Conservation (phyloP, 1,140 invertebrate species). For the Rhopalosiphum padi region DNA sequence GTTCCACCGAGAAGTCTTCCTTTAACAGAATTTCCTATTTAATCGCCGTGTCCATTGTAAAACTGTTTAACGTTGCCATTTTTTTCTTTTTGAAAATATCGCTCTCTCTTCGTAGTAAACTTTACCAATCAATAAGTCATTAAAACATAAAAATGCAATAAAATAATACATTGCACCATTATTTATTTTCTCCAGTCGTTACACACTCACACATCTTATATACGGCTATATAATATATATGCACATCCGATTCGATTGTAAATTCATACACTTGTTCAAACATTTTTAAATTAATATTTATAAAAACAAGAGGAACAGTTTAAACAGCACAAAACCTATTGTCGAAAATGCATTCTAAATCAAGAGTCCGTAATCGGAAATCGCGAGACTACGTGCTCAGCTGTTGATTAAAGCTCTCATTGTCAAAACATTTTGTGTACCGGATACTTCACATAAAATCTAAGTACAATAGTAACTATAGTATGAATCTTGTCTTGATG, state of each 20-base stretch:
- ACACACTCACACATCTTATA: background rate
- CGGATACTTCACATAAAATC: slow-evolving; percentile 32
- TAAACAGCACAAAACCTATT: background rate
- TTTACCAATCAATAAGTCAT: background rate
- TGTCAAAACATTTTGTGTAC: slow-evolving; percentile 37
- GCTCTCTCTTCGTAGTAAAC: background rate
- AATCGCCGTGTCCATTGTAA: slow-evolving; percentile 48
- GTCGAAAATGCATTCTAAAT: slow-evolving; percentile 4
- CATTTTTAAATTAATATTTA: background rate
- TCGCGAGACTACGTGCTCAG: slow-evolving; percentile 34
- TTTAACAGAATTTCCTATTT: slow-evolving; percentile 50
- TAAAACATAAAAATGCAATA: background rate
- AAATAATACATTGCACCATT: background rate
- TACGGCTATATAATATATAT: background rate
- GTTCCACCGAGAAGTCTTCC: slow-evolving; percentile 56
- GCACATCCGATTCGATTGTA: background rate
- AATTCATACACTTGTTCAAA: background rate
- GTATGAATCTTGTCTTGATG: slow-evolving; percentile 1
- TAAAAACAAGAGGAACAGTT: background rate
- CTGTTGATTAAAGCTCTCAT: slow-evolving; percentile 49
- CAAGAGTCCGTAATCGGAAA: background rate
- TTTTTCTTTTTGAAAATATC: slow-evolving; percentile 18
- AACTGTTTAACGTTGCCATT: slow-evolving; percentile 50
- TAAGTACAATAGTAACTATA: background rate
- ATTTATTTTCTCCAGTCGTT: background rate